Percentiles rank a stretch among this genome's conserved stretches.
These are phyloP conservation scores for Puffinus mauretanicus DNA, from an alignment of 2,113 vertebrate species.

Conservation along the genomic window DNA sequence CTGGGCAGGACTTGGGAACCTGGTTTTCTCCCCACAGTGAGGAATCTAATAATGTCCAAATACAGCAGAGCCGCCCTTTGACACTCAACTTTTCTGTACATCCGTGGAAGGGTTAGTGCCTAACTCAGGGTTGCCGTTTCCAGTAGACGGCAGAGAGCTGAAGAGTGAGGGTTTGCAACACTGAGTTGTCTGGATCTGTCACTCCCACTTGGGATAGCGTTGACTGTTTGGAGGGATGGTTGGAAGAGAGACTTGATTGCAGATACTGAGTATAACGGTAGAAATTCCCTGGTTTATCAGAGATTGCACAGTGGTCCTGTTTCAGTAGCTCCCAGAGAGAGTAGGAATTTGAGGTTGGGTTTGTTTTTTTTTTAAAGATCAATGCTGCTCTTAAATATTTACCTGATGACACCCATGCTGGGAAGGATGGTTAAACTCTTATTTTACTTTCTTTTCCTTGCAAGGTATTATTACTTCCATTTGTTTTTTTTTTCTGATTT, in stretches of 20 bases:
- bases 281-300: not conserved
- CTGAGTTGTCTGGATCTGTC: not conserved
- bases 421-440: not conserved
- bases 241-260: not conserved
- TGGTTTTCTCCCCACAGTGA: not conserved
- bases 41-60: not conserved
- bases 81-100: not conserved
- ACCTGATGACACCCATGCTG: not conserved
- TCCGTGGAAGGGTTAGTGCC: not conserved
- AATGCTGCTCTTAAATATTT: not conserved
- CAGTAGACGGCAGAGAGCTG: not conserved
- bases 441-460: not conserved
- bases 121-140: not conserved
- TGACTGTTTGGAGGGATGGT: not conserved
- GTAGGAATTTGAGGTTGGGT: not conserved
- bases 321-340: not conserved
- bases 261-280: not conserved
- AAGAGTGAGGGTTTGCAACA: not conserved
- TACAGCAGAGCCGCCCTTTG: not conserved
- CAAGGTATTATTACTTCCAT: not conserved
- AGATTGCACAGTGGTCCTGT: not conserved
- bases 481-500: not conserved
- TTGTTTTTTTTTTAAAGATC: not conserved
- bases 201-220: not conserved
- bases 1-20: not conserved